These are phyloP conservation scores for Chymomyza fuscimana DNA, from an alignment of 2,888 invertebrate genomes.

Conservation along the genomic window DNA sequence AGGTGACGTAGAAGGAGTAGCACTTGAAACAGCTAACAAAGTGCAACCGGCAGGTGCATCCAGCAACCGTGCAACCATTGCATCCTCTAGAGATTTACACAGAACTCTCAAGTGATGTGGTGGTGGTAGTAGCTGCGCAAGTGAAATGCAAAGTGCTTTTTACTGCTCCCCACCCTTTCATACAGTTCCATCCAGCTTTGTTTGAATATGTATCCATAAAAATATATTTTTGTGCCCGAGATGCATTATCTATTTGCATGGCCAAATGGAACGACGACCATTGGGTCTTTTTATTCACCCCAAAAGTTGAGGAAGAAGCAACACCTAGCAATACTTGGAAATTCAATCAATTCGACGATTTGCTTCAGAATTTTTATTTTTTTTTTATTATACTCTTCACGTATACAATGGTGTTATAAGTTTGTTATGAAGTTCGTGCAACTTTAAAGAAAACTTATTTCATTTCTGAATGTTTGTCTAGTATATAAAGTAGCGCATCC, in stretches of 20 bases:
- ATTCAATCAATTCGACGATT: slow-evolving; percentile 32
- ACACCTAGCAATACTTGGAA: slow-evolving; percentile 11
- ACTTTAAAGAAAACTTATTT: neutral
- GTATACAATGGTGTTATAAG: slow-evolving; percentile 19
- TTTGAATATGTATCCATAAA: slow-evolving; percentile 3
- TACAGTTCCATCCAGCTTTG: slow-evolving; percentile 14
- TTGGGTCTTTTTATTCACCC: neutral
- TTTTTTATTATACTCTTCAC: slow-evolving; percentile 6
- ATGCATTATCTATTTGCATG: neutral
- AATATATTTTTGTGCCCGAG: neutral
- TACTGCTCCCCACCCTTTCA: slow-evolving; percentile 4
- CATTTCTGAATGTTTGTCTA: slow-evolving; percentile 1
- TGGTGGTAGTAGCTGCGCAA: neutral
- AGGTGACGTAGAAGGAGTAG: neutral
- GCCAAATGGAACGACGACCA: neutral
- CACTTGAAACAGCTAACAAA: slow-evolving; percentile 45
- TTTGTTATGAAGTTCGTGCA: neutral
- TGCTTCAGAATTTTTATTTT: neutral
- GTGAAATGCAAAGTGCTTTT: slow-evolving; percentile 42
- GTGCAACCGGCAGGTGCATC: slow-evolving; percentile 40
- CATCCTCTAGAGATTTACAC: slow-evolving; percentile 24
- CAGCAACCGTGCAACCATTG: slow-evolving; percentile 10
- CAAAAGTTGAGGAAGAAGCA: neutral
- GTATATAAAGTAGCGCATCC: too few species aligned
- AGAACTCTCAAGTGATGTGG: slow-evolving; percentile 6